Evolutionary conservation across 2,113 vertebrate species (phyloP).

Genomic region (Seriola quinqueradiata): DNA sequence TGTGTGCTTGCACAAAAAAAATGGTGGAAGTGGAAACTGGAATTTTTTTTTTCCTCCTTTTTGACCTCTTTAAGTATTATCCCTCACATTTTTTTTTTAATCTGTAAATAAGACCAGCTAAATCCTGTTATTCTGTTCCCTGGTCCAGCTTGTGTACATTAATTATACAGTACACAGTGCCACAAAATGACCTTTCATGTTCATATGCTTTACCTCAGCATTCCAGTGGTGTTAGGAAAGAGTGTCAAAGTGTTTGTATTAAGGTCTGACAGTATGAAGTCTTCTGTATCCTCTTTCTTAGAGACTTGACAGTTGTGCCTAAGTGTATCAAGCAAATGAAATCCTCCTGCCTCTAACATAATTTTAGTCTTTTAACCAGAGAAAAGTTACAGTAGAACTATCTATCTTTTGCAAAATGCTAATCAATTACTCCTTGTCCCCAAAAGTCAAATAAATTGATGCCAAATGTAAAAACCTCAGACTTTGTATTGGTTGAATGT

Average conservation of each 20-base stretch:
- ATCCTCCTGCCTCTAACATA: constrained; percentile 76
- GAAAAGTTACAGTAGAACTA: constrained; percentile 71
- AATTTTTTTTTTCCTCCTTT: constrained; percentile 42
- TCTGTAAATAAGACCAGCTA: constrained; percentile 76
- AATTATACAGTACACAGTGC: constrained; percentile 52
- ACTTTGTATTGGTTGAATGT: constrained; percentile 4
- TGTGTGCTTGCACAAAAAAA: constrained; percentile 43
- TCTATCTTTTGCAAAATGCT: constrained; percentile 80
- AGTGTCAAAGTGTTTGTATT: constrained; percentile 67
- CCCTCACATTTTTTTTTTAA: constrained; percentile 9
- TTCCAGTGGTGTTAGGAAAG: constrained; percentile 69
- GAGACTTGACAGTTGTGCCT: constrained; percentile 79
- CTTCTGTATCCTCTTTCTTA: constrained; percentile 71
- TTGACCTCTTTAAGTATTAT: constrained; percentile 56
- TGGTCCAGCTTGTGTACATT: constrained; percentile 55
- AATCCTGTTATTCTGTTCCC: constrained; percentile 50
- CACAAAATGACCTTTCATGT: constrained; percentile 57
- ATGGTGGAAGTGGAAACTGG: constrained; percentile 53
- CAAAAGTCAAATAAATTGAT: constrained; percentile 78
- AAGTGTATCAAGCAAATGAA: constrained; percentile 74
- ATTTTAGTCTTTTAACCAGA: constrained; percentile 79
- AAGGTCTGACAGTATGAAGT: constrained; percentile 64
- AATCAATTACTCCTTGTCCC: constrained; percentile 70
- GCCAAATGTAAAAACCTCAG: constrained; percentile 70
- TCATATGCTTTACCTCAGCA: constrained; percentile 76